phyloP scores from a whole-genome alignment of 2,888 invertebrate species.

The Apamea sordens region DNA sequence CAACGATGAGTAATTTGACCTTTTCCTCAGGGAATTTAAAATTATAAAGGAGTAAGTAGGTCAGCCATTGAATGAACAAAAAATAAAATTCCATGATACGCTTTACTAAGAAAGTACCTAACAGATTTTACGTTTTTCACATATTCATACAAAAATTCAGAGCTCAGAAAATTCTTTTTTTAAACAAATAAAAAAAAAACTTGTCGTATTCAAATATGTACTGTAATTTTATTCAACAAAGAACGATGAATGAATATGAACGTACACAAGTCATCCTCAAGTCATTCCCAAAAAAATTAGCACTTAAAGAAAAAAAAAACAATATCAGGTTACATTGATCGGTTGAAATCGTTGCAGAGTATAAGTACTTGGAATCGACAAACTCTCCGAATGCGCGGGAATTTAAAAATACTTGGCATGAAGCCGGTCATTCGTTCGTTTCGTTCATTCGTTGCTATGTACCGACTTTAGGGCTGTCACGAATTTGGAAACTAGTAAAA shows the following conservation, averaged over 20 bases:
- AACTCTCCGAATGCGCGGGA: conserved; percentile 65
- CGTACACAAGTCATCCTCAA: background rate
- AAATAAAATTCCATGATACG: background rate
- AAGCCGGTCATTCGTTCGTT: conserved; percentile 70
- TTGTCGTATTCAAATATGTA: background rate
- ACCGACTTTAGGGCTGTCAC: conserved; percentile 67
- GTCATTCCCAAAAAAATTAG: background rate
- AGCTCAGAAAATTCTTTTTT: background rate
- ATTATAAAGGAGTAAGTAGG: background rate
- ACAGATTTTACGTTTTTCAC: background rate
- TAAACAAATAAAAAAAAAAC: background rate
- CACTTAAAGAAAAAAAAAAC: conserved; percentile 21
- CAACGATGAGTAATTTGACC: background rate
- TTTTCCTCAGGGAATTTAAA: background rate
- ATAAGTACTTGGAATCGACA: conserved; percentile 24
- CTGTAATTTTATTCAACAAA: background rate
- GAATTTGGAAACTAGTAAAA: background rate
- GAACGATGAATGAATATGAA: background rate
- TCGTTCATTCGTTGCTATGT: conserved; percentile 67
- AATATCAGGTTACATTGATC: conserved; percentile 49
- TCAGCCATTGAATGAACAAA: background rate
- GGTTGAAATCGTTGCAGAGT: conserved; percentile 44
- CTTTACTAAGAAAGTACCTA: background rate
- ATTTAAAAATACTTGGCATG: conserved; percentile 72
- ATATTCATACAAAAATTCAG: conserved; percentile 8